Base-by-base conservation (phyloP, 92 coral and sea anemone genomes). In the Heliopora coerulea region DNA sequence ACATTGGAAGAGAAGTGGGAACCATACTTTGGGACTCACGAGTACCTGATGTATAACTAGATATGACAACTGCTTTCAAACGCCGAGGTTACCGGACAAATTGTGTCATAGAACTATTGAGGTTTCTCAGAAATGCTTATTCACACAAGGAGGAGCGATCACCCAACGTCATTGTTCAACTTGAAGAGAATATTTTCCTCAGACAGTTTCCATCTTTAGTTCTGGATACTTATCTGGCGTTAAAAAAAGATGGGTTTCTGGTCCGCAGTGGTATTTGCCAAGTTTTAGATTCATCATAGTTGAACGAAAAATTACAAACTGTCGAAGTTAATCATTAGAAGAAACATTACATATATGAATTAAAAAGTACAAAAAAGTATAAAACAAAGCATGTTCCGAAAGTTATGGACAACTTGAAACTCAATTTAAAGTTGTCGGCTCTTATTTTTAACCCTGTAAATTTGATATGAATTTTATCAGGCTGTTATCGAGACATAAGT, bases 91-190 rank as follows among this genome's bases (percentile, higher is more conserved):
- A 80, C 49, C 69, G 40, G 62, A 84, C 88, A 15, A 24, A 25
- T 14, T 80, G 80, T 39, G 58, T 54, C 17, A 61, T 85, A 2
- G 85, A 80, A 30, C 49, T 85, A 28, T 75, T 85, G 78, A 62
- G 85, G 10, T 80, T 85, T 41, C n/a, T 85, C 18, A 65, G 88
- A 59, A 85, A 85, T 59, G 59, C 85, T 20, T 54, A 57, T 49
- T 66, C 72, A n/a, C 88, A 80, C 59, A 60, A 63, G 0, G 67
- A 69, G 9, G 75, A 78, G 26, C 7, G 62, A 5, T 35, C 64
- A 34, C 75, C 73, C 10, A 60, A 68, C 70, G 15, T 57, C 13
- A 33, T 29, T 18, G 40, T 41, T 8, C 39, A 75, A 25, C 15
- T 75, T 67, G 80, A 75, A 18, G 60, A 75, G 11, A 60, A 60